phyloP scores from a whole-genome alignment of 1,140 invertebrate genomes.

The Myzus persicae region DNA sequence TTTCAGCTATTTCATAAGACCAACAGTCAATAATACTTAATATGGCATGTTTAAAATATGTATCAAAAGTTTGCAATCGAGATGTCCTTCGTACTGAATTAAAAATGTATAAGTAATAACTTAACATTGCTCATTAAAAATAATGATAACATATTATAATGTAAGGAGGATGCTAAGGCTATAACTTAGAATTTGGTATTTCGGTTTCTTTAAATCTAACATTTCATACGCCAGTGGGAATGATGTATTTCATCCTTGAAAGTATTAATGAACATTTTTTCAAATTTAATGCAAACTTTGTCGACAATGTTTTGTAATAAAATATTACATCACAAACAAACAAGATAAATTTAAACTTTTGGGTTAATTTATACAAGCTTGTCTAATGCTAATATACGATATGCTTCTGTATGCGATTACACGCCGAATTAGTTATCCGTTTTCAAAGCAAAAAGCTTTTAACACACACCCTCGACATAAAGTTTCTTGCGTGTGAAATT shows the following conservation, averaged over 20 bases:
- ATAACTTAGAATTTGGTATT: background rate
- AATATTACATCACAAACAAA: background rate
- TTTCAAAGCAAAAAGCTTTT: slow-evolving; percentile 22
- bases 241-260: background rate
- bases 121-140: background rate
- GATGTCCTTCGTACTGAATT: background rate
- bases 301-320: background rate
- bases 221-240: background rate
- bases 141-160: background rate
- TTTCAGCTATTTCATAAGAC: background rate
- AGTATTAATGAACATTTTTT: background rate
- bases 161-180: background rate
- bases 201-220: background rate
- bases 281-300: background rate
- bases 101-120: background rate
- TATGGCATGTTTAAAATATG: background rate
- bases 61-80: background rate
- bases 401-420: background rate
- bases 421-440: slow-evolving; percentile 36
- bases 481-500: background rate
- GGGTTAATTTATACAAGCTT: slow-evolving; percentile 36
- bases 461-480: background rate
- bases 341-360: slow-evolving; percentile 18
- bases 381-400: slow-evolving; percentile 22
- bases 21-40: background rate